Evolutionary conservation across 2,888 invertebrate species (phyloP), one percentile per base, ranked within the genome.

Genomic region (Calameuta pallipes): DNA sequence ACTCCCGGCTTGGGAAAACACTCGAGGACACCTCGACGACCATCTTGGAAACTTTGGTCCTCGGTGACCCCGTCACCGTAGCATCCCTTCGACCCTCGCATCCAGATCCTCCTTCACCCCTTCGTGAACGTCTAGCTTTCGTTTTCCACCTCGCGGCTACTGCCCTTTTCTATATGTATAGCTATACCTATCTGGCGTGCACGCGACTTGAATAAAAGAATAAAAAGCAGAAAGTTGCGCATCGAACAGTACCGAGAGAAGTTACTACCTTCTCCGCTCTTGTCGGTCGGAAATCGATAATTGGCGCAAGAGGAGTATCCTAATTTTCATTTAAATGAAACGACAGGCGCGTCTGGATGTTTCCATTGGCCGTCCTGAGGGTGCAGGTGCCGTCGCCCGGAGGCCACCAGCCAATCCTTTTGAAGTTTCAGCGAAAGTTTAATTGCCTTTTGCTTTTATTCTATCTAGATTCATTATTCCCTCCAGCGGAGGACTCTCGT

Each of bases 1-100:
- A 90, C 90, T 91, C 90, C 88, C 86, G 89, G 85, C 90, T 90
- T 91, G 90, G 87, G 83, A 89, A 91, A 91, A 91, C 91, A 91
- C 91, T 91, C 89, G 86, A 90, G 82, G 89, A 91, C 91, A 91
- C 89, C 89, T 88, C 85, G 82, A 80, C 86, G 31, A 87, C 88
- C 87, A 89, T 87, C 89, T 89, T 86, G 85, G 86, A 84, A 84
- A 86, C 84, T 86, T 36, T 71, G 71, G 31, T 31, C 71, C 33
- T 33, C n/a, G 71, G 33, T n/a, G 71, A 33, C 71, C 83, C 83
- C 78, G 75, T 75, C 79, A 75, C 36, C 69, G 69, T 75, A 75
- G 69, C 73, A 30, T 73, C 74, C 30, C 73, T 77, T 73, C 75
- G 74, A 41, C 71, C 73, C 75, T 69, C n/a, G 34, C 31, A 37